Conservation (phyloP, 1,140 invertebrate species). For the Cydia amplana region DNA sequence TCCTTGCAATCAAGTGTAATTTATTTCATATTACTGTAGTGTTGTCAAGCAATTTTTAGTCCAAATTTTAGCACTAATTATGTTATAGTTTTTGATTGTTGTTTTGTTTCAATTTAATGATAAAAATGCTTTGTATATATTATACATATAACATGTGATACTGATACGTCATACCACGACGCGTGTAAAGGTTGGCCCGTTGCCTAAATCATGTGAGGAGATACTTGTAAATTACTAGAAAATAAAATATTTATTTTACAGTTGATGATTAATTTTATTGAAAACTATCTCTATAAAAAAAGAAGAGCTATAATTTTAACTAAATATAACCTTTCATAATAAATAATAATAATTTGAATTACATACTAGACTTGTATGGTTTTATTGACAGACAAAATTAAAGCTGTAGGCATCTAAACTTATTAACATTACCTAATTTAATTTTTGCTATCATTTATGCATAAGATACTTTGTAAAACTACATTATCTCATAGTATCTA, state of each 20-base stretch:
- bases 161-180: neutral
- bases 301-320: conserved; percentile 17
- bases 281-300: conserved; percentile 3
- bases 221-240: conserved; percentile 21
- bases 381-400: conserved; percentile 27
- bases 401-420: conserved; percentile 28
- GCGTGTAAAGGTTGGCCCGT: neutral
- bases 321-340: conserved; percentile 5
- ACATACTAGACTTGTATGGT: conserved; percentile 11
- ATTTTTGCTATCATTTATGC: conserved; percentile 6
- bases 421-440: neutral
- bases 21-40: neutral
- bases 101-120: conserved; percentile 6
- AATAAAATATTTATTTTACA: conserved; percentile 32
- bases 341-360: neutral
- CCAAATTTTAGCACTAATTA: neutral
- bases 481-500: conserved; percentile 24
- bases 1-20: neutral
- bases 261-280: conserved; percentile 12
- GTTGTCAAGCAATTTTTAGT: neutral
- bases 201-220: conserved; percentile 10
- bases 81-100: neutral
- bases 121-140: conserved; percentile 28
- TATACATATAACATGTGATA: conserved; percentile 31
- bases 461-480: conserved; percentile 8